phyloP scores from a whole-genome alignment of 2,888 invertebrate species.

The Tortricodes alternella region DNA sequence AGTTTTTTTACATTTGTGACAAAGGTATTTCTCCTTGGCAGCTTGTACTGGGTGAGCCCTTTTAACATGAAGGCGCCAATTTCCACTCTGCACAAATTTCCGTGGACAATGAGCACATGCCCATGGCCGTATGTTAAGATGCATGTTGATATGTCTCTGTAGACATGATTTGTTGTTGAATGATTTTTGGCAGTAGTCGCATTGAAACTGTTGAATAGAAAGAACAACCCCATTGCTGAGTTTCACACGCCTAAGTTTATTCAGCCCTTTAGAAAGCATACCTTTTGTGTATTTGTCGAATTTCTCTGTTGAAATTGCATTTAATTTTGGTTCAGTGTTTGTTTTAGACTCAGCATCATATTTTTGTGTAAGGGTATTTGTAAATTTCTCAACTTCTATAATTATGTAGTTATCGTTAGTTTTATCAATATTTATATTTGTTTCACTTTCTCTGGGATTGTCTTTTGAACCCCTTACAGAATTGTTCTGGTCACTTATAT shows the following conservation, averaged over 20 bases:
- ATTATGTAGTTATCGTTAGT: neutral
- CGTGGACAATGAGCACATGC: constrained; percentile 84
- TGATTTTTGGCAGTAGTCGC: constrained; percentile 84
- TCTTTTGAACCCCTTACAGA: constrained; percentile 29
- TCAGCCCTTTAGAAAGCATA: neutral
- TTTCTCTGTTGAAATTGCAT: constrained; percentile 33
- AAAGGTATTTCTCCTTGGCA: constrained; percentile 81
- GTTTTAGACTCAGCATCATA: neutral
- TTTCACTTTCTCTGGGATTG: constrained; percentile 19
- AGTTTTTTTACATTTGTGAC: constrained; percentile 88
- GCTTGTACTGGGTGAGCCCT: constrained; percentile 77
- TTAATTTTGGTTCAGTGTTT: constrained; percentile 34
- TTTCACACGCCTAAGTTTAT: constrained; percentile 14
- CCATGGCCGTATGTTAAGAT: constrained; percentile 85
- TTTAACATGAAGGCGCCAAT: constrained; percentile 85
- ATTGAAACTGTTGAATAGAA: constrained; percentile 56
- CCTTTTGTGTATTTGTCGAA: constrained; percentile 13
- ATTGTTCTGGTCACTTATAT: constrained; percentile 57
- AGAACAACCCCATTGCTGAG: constrained; percentile 50
- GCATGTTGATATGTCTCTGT: constrained; percentile 85
- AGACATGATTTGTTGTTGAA: constrained; percentile 86
- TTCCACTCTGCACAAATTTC: constrained; percentile 85
- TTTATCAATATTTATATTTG: neutral
- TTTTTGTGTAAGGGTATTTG: neutral
- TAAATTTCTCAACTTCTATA: neutral